Percentiles rank a stretch among this genome's conserved stretches.
Conservation (phyloP, 2,113 vertebrate genomes). For the Amphilophus citrinellus region DNA sequence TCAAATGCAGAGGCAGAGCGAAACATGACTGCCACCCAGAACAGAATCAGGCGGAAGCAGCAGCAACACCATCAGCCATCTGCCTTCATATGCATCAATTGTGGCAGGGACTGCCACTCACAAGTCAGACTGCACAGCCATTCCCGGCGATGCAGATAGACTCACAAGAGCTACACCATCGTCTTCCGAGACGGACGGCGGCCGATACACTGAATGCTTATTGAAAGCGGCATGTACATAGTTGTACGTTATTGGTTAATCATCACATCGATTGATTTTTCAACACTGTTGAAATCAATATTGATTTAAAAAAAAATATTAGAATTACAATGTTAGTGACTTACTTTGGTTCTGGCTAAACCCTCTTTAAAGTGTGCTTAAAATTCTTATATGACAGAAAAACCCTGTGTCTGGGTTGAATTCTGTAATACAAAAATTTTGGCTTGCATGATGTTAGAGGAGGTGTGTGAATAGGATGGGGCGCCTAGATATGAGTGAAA, state of each 20-base stretch:
- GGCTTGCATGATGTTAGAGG: background rate
- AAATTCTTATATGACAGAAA: background rate
- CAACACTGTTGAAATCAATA: background rate
- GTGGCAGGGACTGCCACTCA: no score
- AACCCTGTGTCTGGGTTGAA: background rate
- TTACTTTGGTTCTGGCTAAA: background rate
- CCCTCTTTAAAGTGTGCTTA: background rate
- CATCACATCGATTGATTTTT: background rate
- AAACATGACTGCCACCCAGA: no score
- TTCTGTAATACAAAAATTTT: conserved; percentile 5
- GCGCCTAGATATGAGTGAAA: background rate
- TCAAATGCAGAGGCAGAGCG: no score
- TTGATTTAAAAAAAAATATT: background rate
- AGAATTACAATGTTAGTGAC: background rate
- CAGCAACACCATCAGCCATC: no score
- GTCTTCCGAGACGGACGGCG: no score
- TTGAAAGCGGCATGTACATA: background rate
- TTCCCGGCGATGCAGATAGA: no score
- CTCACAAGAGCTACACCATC: no score
- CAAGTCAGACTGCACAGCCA: no score
- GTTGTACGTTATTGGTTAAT: background rate
- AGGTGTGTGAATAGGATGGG: background rate
- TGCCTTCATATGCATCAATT: no score
- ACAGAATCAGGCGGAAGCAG: no score
- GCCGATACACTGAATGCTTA: background rate